Base-by-base conservation (phyloP, 2,888 invertebrate genomes). In the Blera fallax region DNA sequence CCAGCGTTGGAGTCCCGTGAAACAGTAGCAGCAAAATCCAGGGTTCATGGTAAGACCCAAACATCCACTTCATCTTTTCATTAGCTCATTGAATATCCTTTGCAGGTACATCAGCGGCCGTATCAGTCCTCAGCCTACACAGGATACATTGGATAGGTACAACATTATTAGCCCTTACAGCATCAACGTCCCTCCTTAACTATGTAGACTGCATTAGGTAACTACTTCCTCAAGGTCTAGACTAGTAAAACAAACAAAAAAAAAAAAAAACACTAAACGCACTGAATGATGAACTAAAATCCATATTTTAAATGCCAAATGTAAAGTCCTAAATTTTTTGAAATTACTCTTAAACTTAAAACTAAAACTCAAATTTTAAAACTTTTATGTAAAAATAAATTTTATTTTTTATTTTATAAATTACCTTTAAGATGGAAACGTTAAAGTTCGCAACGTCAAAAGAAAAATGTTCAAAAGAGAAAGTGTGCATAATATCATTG, bases 1-100 rank as follows among this genome's bases (percentile, higher is more conserved):
- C 95, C 96, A 76, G 95, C 95, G 48, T 91, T 95, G 89, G 96
- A 96, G 89, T 96, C 96, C 73, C 94, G 96, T 65, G 96, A 96
- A 90, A 94, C 96, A 64, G 91, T 92, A 5, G 91, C 92, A 0
- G 94, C 94, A 81, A 94, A 95, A 69, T 96, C 96, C 87, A 93
- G 96, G 88, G 91, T 90, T 87, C 95, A 96, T 91, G 96, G 96
- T 93, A 92, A 90, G 69, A 40, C 8, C 4, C 18, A 37, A 6
- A 5, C 2, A n/a, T 43, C 2, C 5, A 7, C 0, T 11, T 60
- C 1, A 0, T 1, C 0, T 11, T 5, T 4, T 3, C 11, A 5
- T n/a, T 14, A 37, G 16, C 2, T n/a, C 40, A 4, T 7, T 1
- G 3, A 14, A 43, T 10, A 24, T 21, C 29, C 27, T 34, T 60